Evolutionary conservation across 2,888 invertebrate species (phyloP).

Genomic region (Hipparchia sbordonii): DNA sequence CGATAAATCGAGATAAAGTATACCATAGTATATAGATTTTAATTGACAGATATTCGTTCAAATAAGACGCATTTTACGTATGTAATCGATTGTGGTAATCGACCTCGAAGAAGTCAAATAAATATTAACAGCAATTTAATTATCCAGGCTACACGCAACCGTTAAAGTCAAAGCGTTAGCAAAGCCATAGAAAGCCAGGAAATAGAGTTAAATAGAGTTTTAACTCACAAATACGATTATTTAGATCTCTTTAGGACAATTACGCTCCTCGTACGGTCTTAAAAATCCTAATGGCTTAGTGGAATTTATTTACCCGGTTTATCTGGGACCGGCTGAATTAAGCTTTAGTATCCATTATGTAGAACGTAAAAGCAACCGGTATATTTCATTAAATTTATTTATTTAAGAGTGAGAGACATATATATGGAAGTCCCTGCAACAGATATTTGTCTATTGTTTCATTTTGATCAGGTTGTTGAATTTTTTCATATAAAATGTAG

Average conservation of each 20-base stretch:
- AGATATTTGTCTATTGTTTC: too few species aligned
- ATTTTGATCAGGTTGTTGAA: too few species aligned
- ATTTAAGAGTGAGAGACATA: neutral
- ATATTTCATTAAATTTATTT: constrained; percentile 8
- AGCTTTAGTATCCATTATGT: constrained; percentile 22
- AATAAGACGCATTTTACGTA: too few species aligned
- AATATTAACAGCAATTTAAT: too few species aligned
- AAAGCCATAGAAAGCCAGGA: constrained; percentile 29
- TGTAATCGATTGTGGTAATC: too few species aligned
- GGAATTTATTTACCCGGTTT: constrained; percentile 34
- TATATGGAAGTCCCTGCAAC: too few species aligned
- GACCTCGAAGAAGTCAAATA: neutral
- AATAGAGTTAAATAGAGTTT: constrained; percentile 36
- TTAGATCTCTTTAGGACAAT: constrained; percentile 38
- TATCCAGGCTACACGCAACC: neutral
- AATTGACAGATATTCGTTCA: too few species aligned
- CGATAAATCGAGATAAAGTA: too few species aligned
- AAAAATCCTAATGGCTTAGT: constrained; percentile 37
- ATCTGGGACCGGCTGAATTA: constrained; percentile 25
- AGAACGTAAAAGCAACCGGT: constrained; percentile 6
- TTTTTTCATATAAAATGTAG: too few species aligned
- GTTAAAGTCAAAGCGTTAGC: constrained; percentile 15
- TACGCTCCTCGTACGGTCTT: constrained; percentile 33
- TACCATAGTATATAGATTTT: too few species aligned
- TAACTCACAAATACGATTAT: constrained; percentile 34